phyloP scores from a whole-genome alignment of 2,888 invertebrate species.

The Aporophyla nigra region DNA sequence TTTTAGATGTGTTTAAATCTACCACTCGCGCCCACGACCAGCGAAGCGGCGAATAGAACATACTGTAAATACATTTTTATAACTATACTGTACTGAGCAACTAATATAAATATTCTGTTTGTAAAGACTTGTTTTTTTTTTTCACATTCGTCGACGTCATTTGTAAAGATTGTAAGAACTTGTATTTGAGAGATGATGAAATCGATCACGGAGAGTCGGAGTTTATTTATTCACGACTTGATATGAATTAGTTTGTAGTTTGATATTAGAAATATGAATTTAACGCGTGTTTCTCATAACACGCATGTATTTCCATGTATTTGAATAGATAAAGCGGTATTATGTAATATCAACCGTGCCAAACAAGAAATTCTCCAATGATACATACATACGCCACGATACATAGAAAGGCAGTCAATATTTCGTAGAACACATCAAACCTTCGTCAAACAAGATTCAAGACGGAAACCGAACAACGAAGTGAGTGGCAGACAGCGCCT shows the following conservation, averaged over 20 bases:
- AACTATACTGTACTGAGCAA: slow-evolving; percentile 34
- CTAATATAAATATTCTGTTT: slow-evolving; percentile 29
- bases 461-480: slow-evolving; percentile 37
- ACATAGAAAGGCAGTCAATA: slow-evolving; percentile 11
- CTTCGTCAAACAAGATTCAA: slow-evolving; percentile 40
- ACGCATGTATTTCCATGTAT: slow-evolving; percentile 26
- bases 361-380: slow-evolving; percentile 7
- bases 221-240: slow-evolving; percentile 42
- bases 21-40: slow-evolving; percentile 75
- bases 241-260: slow-evolving; percentile 15
- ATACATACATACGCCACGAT: not conserved
- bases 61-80: slow-evolving; percentile 68
- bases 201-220: slow-evolving; percentile 22
- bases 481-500: slow-evolving; percentile 43
- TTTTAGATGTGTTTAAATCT: slow-evolving; percentile 77
- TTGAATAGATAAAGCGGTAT: not conserved
- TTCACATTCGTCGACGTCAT: slow-evolving; percentile 47
- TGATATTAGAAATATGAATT: slow-evolving; percentile 21
- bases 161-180: slow-evolving; percentile 18
- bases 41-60: slow-evolving; percentile 68
- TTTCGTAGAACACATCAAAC: slow-evolving; percentile 29
- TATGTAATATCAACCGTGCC: slow-evolving; percentile 8
- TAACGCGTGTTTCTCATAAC: slow-evolving; percentile 12
- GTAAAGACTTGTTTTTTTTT: slow-evolving; percentile 34
- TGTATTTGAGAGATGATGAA: slow-evolving; percentile 26